Base-by-base conservation (phyloP, 2,797 vertebrate species). In the Carduelis carduelis region DNA sequence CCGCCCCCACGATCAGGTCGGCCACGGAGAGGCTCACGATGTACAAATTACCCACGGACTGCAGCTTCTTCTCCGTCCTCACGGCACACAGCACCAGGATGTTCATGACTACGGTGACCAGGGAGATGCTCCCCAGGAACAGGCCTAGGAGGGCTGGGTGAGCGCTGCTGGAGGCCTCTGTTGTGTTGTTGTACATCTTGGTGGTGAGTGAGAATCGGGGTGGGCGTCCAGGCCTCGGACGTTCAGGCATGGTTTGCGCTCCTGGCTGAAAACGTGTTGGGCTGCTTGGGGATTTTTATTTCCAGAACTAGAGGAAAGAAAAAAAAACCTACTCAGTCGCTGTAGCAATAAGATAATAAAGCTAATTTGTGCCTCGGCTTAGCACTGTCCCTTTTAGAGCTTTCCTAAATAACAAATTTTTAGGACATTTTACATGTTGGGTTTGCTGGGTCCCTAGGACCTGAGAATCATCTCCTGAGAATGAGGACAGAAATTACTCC, bases 11-110 rank as follows among this genome's bases (percentile, higher is more conserved):
- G 1, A 99, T 98, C 72, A 99, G 98, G 43, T 99, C 99, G 0
- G 99, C 99, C 88, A 98, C 95, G 0, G 99, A 99, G n/a, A 99
- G 98, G 93, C 99, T 99, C 50, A 99, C 98, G 12, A 99, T 99
- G 97, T 99, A 99, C 14, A 99, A 96, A 92, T 99, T 99, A 12
- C 99, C 99, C 32, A 99, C 99, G 0, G 99, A 99, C 94, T 99
- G 99, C n/a, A 99, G 97, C 93, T 98, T 99, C 88, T 98, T 98
- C 94, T 99, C 99, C 3, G 55, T 98, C 93, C 96, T 99, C 61
- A 99, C 98, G 0, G 99, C 99, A 4, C 98, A 99, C 12, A 99
- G 98, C n/a, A 99, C 99, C 26, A 99, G 97, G 83, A 99, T 96
- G 95, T 99, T 99, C 98, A 99, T 99, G 49, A 98, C 94, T 28